A percentile compares a stretch with the other conserved stretches of the same genome.
Evolutionary conservation across 2,888 invertebrate species (phyloP).

Genomic region (Coecobrya sp.): DNA sequence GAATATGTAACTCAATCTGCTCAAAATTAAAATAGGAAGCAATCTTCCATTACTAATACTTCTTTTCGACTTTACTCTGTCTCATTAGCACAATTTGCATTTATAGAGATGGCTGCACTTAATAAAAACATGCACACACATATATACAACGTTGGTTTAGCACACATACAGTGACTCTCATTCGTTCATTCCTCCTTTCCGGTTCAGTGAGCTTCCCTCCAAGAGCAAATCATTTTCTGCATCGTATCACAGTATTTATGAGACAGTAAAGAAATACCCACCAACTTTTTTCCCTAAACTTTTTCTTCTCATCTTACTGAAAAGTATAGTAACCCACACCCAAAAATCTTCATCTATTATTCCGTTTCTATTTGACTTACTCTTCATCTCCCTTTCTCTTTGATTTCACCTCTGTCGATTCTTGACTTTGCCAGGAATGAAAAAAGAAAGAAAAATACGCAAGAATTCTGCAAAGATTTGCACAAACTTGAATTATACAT

Average conservation of each 20-base stretch:
- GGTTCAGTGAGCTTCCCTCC: slow-evolving; percentile 6
- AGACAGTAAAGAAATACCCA: background rate
- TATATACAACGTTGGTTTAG: background rate
- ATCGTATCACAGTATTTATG: slow-evolving; percentile 28
- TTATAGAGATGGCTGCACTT: background rate
- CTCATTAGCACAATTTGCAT: slow-evolving; percentile 48
- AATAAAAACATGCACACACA: background rate
- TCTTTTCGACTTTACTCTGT: background rate
- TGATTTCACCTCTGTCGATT: slow-evolving; percentile 40
- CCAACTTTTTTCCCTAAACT: background rate
- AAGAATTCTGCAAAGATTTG: slow-evolving; percentile 28
- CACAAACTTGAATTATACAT: slow-evolving; percentile 38
- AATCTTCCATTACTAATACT: slow-evolving; percentile 20
- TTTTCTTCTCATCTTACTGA: slow-evolving; percentile 1
- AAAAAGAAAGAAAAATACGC: background rate
- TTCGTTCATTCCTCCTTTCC: slow-evolving; percentile 12
- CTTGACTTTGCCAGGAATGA: background rate
- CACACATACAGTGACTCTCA: background rate
- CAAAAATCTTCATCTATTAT: slow-evolving; percentile 50
- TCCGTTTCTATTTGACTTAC: slow-evolving; percentile 55
- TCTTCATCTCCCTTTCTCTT: slow-evolving; percentile 23
- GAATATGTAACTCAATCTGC: background rate
- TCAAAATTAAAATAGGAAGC: slow-evolving; percentile 15
- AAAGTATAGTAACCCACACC: background rate
- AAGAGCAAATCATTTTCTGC: slow-evolving; percentile 48